Base-by-base conservation (phyloP, 2,797 vertebrate genomes). In the Euthynnus affinis region DNA sequence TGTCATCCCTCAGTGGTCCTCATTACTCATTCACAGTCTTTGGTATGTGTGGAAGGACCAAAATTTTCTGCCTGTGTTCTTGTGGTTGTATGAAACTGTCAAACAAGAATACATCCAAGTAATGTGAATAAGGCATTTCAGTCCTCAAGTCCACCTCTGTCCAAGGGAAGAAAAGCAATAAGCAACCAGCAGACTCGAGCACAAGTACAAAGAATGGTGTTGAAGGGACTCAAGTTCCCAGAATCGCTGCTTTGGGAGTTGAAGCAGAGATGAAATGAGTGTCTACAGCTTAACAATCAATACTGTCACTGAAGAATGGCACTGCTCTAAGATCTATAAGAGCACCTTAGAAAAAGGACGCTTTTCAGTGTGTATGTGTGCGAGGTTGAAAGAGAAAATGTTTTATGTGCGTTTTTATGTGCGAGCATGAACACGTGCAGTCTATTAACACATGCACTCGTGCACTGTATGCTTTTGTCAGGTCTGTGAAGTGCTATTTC, bases 281-380 rank as follows among this genome's bases (percentile, higher is more conserved):
- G 56, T 58, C 84, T 76, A 49, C 61, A 66, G 64, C 73, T 65
- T 65, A 79, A 73, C 74, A 83, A 82, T 91, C 86, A 84, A 81
- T 84, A 82, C 78, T 76, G 87, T 88, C 88, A 85, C 87, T 80
- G 78, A 77, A 79, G 61, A 84, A 83, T 57, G 68, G 65, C 71
- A 40, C 62, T 37, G 80, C 72, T 67, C 29, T 32, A 48, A 83
- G 78, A 88, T 67, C 64, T 81, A 80, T 42, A 42, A 85, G 76
- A 59, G 63, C 64, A 53, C 32, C 44, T 63, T n/a, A 40, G 53
- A 68, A 40, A 73, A 58, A 42, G 22, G 10, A 65, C 0, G 22
- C 57, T n/a, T 58, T 74, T 13, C 13, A 67, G 57, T 74, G 78
- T 56, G 42, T 3, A 13, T 40, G 40, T 78, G 18, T 40, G 25